Conservation (phyloP, 37 sponge, comb jelly and placozoan genomes). For the Axinella damicornis region DNA sequence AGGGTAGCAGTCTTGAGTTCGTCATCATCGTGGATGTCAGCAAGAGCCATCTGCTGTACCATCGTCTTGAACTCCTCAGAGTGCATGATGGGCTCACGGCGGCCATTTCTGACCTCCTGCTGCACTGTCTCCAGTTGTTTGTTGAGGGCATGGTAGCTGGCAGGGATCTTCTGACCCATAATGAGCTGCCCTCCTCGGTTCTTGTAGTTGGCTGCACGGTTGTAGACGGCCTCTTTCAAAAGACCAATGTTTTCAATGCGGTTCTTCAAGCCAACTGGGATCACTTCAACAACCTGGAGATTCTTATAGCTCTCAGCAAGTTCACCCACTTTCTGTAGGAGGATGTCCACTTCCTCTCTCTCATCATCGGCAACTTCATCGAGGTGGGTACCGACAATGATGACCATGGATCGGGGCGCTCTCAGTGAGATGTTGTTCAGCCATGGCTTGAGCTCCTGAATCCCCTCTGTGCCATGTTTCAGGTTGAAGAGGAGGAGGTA, state of each 20-base stretch:
- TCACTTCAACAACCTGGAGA: slow-evolving; percentile 41
- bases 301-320: slow-evolving; percentile 38
- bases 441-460: slow-evolving; percentile 75
- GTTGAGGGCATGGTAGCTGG: slow-evolving; percentile 67
- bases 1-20: slow-evolving; percentile 68
- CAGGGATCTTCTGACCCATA: slow-evolving; percentile 72
- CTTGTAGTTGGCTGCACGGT: slow-evolving; percentile 51
- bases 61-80: slow-evolving; percentile 55
- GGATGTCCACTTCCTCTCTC: slow-evolving; percentile 20
- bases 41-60: slow-evolving; percentile 47
- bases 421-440: slow-evolving; percentile 80
- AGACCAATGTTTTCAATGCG: slow-evolving; percentile 59
- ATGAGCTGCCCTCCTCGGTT: slow-evolving; percentile 34
- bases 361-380: slow-evolving; percentile 63
- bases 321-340: slow-evolving; percentile 30
- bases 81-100: slow-evolving; percentile 59
- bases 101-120: slow-evolving; percentile 12
- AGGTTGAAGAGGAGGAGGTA: slow-evolving; percentile 80
- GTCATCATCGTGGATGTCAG: slow-evolving; percentile 63
- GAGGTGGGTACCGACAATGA: slow-evolving; percentile 81
- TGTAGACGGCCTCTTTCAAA: slow-evolving; percentile 64
- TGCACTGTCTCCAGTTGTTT: slow-evolving; percentile 32
- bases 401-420: slow-evolving; percentile 65
- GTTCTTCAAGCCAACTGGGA: slow-evolving; percentile 37
- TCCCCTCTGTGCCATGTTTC: slow-evolving; percentile 62